Conservation (phyloP, 2,113 vertebrate genomes). For the Plecturocebus donacophilus region DNA sequence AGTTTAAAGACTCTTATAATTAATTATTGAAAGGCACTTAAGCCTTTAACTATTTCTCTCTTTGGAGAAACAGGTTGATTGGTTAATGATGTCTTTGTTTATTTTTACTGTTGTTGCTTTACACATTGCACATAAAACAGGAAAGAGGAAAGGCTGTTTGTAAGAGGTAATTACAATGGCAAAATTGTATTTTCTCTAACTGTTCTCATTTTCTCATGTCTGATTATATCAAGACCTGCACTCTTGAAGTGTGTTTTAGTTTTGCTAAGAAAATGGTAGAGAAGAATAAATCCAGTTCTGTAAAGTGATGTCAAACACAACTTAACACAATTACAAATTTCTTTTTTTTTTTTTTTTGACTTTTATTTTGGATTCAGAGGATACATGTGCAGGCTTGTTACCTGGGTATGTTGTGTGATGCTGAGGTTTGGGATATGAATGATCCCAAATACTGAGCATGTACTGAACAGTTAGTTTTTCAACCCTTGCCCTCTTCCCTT, state of each 20-base stretch:
- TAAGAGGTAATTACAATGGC: slow-evolving; percentile 72
- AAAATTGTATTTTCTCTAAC: slow-evolving; percentile 72
- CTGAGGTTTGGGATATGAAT: too few relatives aligned
- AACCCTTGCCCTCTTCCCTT: too few relatives aligned
- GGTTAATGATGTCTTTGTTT: slow-evolving; percentile 66
- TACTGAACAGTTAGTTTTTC: too few relatives aligned
- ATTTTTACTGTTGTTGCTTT: slow-evolving; percentile 59
- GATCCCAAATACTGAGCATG: too few relatives aligned
- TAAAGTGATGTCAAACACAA: slow-evolving; percentile 23
- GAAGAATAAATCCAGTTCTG: slow-evolving; percentile 41
- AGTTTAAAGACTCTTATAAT: slow-evolving; percentile 51
- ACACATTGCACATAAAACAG: slow-evolving; percentile 49
- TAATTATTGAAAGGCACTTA: slow-evolving; percentile 69
- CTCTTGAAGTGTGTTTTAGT: slow-evolving; percentile 34
- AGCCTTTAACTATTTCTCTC: slow-evolving; percentile 53
- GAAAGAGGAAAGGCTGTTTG: slow-evolving; percentile 71
- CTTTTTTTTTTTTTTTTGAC: neutral
- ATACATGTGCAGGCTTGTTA: too few relatives aligned
- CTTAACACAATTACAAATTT: slow-evolving; percentile 14
- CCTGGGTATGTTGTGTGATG: too few relatives aligned
- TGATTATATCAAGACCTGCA: slow-evolving; percentile 49
- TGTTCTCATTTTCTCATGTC: slow-evolving; percentile 68
- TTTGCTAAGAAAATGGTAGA: slow-evolving; percentile 51
- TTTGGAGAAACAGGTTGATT: slow-evolving; percentile 61
- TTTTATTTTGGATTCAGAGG: too few relatives aligned